Conservation (phyloP, 2,888 invertebrate species). For the Lithophane ornitopus region DNA sequence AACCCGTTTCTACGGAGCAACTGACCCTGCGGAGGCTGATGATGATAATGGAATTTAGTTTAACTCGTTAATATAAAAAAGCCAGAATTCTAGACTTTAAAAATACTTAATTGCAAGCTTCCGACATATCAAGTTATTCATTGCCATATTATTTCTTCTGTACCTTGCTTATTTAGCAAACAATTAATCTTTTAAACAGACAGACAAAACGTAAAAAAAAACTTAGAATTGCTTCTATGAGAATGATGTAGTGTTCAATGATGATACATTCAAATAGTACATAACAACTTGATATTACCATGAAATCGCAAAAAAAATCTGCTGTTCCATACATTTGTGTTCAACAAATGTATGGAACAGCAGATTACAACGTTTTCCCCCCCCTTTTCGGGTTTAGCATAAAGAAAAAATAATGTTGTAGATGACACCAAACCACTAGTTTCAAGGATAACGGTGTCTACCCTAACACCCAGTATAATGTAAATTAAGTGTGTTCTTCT, state of each 20-base stretch:
- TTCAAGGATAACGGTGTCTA: too few relatives aligned
- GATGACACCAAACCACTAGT: too few relatives aligned
- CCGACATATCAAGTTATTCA: not conserved
- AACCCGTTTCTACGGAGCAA: too few relatives aligned
- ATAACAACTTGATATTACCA: not conserved
- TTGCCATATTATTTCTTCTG: not conserved
- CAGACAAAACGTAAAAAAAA: not conserved
- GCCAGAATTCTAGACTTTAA: not conserved
- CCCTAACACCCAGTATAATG: too few relatives aligned
- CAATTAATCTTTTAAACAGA: slow-evolving; percentile 9
- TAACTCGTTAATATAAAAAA: not conserved
- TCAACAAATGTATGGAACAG: too few relatives aligned
- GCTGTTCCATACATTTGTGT: too few relatives aligned
- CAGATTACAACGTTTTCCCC: too few relatives aligned
- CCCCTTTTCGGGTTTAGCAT: too few relatives aligned
- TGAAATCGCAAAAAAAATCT: too few relatives aligned
- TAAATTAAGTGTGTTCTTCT: not conserved
- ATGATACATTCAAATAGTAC: not conserved
- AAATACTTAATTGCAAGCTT: slow-evolving; percentile 8
- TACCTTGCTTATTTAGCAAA: not conserved
- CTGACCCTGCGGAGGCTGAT: not conserved
- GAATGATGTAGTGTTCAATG: not conserved
- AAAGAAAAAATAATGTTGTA: too few relatives aligned
- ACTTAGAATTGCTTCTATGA: not conserved
- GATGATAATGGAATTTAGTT: not conserved